phyloP scores from a whole-genome alignment of 1,140 invertebrate genomes.

The Propsilocerus akamusi region DNA sequence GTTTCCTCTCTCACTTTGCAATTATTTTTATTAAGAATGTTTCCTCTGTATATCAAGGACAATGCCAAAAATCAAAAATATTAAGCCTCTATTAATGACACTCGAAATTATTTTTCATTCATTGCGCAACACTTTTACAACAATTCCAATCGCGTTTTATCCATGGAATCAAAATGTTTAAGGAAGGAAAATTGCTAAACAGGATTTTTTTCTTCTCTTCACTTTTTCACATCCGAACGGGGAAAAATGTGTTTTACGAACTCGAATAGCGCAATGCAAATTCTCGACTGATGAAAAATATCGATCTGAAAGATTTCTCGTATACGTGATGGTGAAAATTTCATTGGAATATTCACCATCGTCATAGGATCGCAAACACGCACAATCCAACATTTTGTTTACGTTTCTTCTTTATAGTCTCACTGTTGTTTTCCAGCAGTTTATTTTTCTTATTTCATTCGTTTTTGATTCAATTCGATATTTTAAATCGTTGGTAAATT shows the following conservation, averaged over 20 bases:
- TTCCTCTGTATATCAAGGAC: not conserved
- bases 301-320: not conserved
- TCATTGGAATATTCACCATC: no score
- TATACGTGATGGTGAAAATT: not conserved
- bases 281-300: conserved; percentile 1
- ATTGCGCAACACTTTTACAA: not conserved
- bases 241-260: not conserved
- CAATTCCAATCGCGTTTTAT: not conserved
- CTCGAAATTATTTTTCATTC: not conserved
- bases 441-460: no score
- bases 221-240: not conserved
- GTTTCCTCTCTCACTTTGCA: not conserved
- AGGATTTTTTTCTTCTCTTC: not conserved
- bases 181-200: not conserved
- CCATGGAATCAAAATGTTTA: not conserved
- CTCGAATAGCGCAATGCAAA: no score
- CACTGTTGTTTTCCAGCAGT: no score
- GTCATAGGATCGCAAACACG: no score
- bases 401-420: no score
- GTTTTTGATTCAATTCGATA: no score
- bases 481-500: no score
- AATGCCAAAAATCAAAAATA: not conserved
- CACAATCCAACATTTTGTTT: no score
- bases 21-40: not conserved
- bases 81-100: not conserved